Base-by-base conservation (phyloP, 2,888 invertebrate genomes). In the Mylabris sibirica region DNA sequence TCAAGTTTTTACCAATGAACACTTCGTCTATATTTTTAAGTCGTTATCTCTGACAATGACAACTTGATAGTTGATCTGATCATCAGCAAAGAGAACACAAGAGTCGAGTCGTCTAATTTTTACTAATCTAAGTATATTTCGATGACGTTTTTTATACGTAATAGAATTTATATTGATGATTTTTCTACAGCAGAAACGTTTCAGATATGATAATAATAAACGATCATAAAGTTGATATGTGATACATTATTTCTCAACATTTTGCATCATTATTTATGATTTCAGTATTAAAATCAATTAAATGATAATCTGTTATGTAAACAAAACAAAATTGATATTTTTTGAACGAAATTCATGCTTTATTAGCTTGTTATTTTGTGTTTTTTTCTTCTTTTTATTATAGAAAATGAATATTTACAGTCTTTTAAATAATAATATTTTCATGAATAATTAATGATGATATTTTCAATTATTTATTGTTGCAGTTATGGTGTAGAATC, bases 401-500 rank as follows among this genome's bases (percentile, higher is more conserved):
- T 9, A 49, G 4, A 24, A 57, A 22, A 57, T 24, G 24, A 24
- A 12, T 5, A 57, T 57, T 57, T n/a, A 4, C 3, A 41, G 17
- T 14, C 14, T 6, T 8, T 35, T 38, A 14, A 38, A 11, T 41
- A n/a, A n/a, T 5, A 30, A 30, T 30, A 6, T 17, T 49, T 3
- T 8, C 44, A 49, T 14, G 44, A 17, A 49, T 49, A 20, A 6
- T 20, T 49, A 17, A 20, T 49, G n/a, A 17, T 49, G 6, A 17
- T n/a, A n/a, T n/a, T n/a, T n/a, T n/a, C n/a, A n/a, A 9, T 49
- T 49, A 17, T 24, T 6, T 72, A 72, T 75, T 70, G 64, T 85
- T 86, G 59, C 89, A 96, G 90, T 84, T 89, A 14, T 91, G 92
- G 88, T 98, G 98, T 84, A 92, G 93, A 76, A 86, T 89, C 65